Percentiles rank a stretch among this genome's conserved stretches.
Evolutionary conservation across 2,113 vertebrate species (phyloP).

Genomic region (Equus przewalskii): DNA sequence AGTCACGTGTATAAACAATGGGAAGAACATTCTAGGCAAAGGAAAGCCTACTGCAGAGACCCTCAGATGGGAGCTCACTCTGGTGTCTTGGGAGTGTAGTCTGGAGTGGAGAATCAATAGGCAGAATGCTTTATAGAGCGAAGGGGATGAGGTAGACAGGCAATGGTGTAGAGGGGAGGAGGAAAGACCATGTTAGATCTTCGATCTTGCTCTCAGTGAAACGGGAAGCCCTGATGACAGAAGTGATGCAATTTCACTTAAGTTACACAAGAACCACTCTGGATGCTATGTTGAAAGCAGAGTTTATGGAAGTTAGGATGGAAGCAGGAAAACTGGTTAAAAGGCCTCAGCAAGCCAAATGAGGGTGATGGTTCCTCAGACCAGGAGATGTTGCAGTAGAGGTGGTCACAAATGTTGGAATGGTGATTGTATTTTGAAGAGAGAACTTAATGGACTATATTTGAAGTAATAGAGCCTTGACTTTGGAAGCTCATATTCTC

Average conservation of each 20-base stretch:
- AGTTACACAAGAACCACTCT: not conserved
- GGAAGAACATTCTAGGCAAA: not conserved
- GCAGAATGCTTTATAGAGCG: too few relatives aligned
- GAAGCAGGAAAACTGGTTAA: not conserved
- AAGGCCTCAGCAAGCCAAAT: not conserved
- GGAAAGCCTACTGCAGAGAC: too few relatives aligned
- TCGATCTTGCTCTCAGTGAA: not conserved
- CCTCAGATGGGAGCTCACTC: accelerated
- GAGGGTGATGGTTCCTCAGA: not conserved
- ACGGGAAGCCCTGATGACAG: not conserved
- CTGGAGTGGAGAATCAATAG: not conserved
- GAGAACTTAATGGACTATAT: not conserved
- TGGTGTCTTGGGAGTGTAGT: not conserved
- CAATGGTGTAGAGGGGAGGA: not conserved
- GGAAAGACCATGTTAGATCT: not conserved
- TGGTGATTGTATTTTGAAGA: not conserved
- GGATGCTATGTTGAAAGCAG: not conserved
- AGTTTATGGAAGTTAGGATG: not conserved
- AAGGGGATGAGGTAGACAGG: accelerated
- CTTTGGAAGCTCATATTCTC: not conserved
- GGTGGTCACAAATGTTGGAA: not conserved
- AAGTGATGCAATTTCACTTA: not conserved
- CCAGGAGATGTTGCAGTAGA: not conserved
- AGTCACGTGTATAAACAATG: not conserved
- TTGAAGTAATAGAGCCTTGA: not conserved